phyloP scores from a whole-genome alignment of 2,113 vertebrate genomes.

The Corythornis cristatus region DNA sequence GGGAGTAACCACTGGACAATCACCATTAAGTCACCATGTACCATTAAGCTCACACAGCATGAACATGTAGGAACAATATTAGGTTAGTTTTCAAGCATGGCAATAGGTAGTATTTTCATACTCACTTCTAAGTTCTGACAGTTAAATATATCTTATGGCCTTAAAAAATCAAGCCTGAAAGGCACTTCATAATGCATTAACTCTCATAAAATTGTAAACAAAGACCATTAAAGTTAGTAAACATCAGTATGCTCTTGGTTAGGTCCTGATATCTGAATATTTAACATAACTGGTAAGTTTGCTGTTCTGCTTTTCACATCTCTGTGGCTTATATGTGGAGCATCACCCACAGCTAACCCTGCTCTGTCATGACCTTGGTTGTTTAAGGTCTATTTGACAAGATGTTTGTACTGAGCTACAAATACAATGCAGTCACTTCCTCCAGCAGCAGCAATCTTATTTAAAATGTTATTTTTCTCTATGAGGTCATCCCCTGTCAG shows the following conservation, averaged over 20 bases:
- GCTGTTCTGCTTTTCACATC: background rate
- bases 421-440: slow-evolving; percentile 39
- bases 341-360: slow-evolving; percentile 3
- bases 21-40: background rate
- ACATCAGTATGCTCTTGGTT: too few species aligned
- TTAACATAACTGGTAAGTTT: too few species aligned
- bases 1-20: background rate
- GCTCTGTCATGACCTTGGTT: background rate
- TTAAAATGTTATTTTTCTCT: background rate
- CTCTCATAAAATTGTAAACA: too few species aligned
- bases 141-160: too few species aligned
- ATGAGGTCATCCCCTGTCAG: slow-evolving; percentile 14
- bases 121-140: too few species aligned
- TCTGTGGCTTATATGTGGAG: background rate
- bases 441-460: slow-evolving; percentile 3
- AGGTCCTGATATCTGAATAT: too few species aligned
- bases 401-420: slow-evolving; percentile 30
- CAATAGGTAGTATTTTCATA: too few species aligned
- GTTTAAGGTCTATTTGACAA: slow-evolving; percentile 28
- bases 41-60: background rate
- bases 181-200: too few species aligned
- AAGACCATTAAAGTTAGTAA: too few species aligned
- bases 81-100: too few species aligned
- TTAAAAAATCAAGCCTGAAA: too few species aligned
- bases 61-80: too few species aligned